Evolutionary conservation across 2,797 vertebrate species (phyloP), one percentile per base, ranked within the genome.

Genomic region (Dendrocincla fuliginosa): DNA sequence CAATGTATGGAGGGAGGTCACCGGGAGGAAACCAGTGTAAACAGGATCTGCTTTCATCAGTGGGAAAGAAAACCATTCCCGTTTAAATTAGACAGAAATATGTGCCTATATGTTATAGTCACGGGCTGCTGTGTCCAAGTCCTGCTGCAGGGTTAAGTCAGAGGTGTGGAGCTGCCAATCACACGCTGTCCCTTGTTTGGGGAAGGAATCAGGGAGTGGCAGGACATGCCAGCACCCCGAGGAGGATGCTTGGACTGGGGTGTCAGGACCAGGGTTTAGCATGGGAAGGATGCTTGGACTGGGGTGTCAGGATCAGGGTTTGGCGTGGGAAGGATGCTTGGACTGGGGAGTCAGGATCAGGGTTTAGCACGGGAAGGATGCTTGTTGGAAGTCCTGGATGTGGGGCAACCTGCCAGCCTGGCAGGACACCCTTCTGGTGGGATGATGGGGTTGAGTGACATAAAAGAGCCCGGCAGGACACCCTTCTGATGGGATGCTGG

Each of bases 11-110:
- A 77, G 70, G 47, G 86, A 91, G 85, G 83, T 81, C 87, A 59
- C 64, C 3, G 76, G 57, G 78, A 73, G 86, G 56, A 88, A 90
- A 95, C 11, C 87, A 80, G 23, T 60, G 57, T 96, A 95, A 95
- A 95, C 90, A 90, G 87, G 83, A 94, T 91, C 87, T 73, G 85
- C 35, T 73, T 85, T 74, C 78, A 77, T 83, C 91, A 60, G 79
- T 92, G 84, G 90, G 84, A 16, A 78, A 87, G 55, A 83, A 75
- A 22, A 0, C 2, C 28, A 61, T n/a, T 12, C 32, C 30, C 11
- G 17, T 60, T 85, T 73, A 75, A 95, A 76, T 69, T 9, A 79
- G 13, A 8, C 53, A 82, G 57, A 86, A 94, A 56, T 59, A 75
- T 25, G 32, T 13, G 44, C 32, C 71, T 78, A 61, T 65, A 77